Percentiles rank a stretch among this genome's conserved stretches.
Conservation (phyloP, 37 sponge, comb jelly and placozoan species). For the Dysidea cf. avara region DNA sequence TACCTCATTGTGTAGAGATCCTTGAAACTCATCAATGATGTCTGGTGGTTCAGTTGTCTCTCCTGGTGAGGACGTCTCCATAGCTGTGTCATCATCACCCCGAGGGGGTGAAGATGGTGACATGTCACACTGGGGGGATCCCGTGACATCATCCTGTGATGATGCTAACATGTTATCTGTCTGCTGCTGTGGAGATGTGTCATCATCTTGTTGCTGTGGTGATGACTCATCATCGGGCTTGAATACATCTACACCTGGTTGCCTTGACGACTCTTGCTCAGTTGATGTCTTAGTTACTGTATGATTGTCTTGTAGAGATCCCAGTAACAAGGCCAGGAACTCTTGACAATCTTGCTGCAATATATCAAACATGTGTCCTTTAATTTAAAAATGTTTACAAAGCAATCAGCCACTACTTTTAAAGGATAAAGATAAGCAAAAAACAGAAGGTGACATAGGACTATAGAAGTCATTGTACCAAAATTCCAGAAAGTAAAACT, state of each 20-base stretch:
- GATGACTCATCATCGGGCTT: slow-evolving; percentile 1
- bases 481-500: too few species aligned
- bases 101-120: too few species aligned
- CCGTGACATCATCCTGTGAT: too few species aligned
- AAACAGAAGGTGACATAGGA: too few species aligned
- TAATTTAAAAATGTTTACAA: not conserved
- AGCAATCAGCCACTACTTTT: not conserved
- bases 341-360: slow-evolving; percentile 81
- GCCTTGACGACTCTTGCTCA: slow-evolving; percentile 6
- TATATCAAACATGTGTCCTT: not conserved
- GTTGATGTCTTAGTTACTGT: not conserved
- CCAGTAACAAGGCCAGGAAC: slow-evolving; percentile 73
- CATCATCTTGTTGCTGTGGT: too few species aligned
- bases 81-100: too few species aligned
- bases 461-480: too few species aligned
- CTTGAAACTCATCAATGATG: slow-evolving; percentile 59
- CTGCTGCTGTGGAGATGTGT: too few species aligned
- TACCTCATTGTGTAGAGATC: slow-evolving; percentile 63
- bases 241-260: not conserved
- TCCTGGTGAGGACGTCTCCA: too few species aligned
- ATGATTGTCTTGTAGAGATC: slow-evolving; percentile 58
- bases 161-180: too few species aligned
- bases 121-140: too few species aligned
- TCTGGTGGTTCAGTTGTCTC: slow-evolving; percentile 15
- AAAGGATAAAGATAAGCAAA: too few species aligned